A percentile compares a stretch with the other conserved stretches of the same genome.
Conservation (phyloP, 2,888 invertebrate genomes). For the Anodontia alba region DNA sequence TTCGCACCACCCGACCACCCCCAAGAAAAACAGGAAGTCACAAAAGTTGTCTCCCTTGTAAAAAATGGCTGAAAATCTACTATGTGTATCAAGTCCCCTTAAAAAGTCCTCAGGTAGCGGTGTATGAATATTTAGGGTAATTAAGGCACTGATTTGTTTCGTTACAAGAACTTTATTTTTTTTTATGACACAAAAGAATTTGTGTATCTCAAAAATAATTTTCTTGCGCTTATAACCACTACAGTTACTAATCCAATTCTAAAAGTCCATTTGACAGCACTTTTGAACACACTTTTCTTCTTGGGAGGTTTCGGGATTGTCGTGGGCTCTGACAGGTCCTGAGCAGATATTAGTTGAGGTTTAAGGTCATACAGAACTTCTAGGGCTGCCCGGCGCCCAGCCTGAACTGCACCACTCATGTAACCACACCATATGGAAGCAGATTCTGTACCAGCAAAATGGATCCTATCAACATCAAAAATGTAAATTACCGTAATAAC, state of each 20-base stretch:
- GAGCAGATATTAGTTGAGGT: constrained; percentile 68
- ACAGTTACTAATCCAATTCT: constrained; percentile 40
- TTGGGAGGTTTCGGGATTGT: not conserved
- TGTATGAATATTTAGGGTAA: too few relatives aligned
- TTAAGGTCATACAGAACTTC: constrained; percentile 80
- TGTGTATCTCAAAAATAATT: constrained; percentile 12
- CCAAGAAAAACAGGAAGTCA: too few relatives aligned
- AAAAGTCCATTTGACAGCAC: constrained; percentile 48
- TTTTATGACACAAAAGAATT: not conserved
- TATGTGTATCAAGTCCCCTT: too few relatives aligned
- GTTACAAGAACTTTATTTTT: too few relatives aligned
- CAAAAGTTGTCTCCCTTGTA: too few relatives aligned
- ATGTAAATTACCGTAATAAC: too few relatives aligned
- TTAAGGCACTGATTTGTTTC: too few relatives aligned
- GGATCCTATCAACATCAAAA: constrained; percentile 66
- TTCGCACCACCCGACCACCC: too few relatives aligned
- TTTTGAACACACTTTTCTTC: constrained; percentile 13
- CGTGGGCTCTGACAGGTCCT: constrained; percentile 62
- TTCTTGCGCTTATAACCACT: constrained; percentile 30
- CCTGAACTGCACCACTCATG: constrained; percentile 84
- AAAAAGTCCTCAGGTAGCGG: too few relatives aligned
- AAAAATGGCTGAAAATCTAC: too few relatives aligned
- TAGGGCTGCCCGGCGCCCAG: constrained; percentile 80
- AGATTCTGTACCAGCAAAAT: constrained; percentile 84
- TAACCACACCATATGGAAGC: constrained; percentile 83